Percentiles rank a stretch among this genome's conserved stretches.
phyloP scores from a whole-genome alignment of 2,797 vertebrate genomes.

The Setipinna tenuifilis region DNA sequence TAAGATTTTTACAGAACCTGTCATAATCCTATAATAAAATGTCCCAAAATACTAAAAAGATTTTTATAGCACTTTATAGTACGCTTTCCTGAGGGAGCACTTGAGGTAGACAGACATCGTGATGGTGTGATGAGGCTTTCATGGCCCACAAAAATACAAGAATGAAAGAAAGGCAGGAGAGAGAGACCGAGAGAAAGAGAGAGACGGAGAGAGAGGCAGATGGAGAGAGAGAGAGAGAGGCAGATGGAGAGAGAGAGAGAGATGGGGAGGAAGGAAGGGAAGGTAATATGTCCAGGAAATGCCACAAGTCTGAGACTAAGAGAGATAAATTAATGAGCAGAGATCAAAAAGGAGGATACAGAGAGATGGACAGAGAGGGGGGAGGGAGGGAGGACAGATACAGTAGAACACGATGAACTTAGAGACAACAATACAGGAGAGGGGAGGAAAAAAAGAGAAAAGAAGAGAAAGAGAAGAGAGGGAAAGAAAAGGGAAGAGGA shows the following conservation, averaged over 20 bases:
- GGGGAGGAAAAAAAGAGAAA: not conserved
- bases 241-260: no score
- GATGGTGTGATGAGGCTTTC: not conserved
- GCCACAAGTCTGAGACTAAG: not conserved
- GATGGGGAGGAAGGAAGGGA: not conserved
- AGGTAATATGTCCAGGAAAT: not conserved
- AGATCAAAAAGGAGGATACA: constrained; percentile 8
- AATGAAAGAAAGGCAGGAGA: not conserved
- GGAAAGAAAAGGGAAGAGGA: constrained; percentile 19
- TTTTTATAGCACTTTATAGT: no score
- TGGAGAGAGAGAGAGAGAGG: no score
- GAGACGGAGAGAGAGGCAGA: no score
- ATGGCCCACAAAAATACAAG: no score
- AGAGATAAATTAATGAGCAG: not conserved
- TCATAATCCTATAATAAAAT: no score
- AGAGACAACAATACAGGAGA: constrained; percentile 26
- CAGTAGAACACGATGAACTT: constrained; percentile 24
- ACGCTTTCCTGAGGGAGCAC: no score
- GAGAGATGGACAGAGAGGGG: constrained; percentile 23
- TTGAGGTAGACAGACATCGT: not conserved
- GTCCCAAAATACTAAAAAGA: no score
- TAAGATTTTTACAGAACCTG: no score
- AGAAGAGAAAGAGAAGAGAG: not conserved
- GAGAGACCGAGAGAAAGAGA: no score
- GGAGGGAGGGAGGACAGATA: not conserved